Base-by-base conservation (phyloP, 2,888 invertebrate genomes). In the Saturnia pavonia region DNA sequence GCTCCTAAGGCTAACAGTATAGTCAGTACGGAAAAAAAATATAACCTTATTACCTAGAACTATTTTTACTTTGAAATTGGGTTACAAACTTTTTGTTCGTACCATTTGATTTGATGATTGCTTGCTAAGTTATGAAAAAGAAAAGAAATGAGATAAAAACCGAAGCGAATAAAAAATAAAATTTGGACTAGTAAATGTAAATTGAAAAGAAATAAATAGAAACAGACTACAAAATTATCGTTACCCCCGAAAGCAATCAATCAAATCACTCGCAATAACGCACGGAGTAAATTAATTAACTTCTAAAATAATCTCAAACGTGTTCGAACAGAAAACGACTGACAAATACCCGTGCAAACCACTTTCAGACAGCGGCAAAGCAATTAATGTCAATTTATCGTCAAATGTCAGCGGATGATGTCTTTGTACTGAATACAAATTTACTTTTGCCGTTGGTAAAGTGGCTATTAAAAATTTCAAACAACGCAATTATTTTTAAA, bases 311-410 rank as follows among this genome's bases (percentile, higher is more conserved):
- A 84, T 83, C 75, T 75, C 67, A 48, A 70, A 40, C 71, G 68
- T 54, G 54, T 51, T 51, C 54, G 51, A 70, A 67, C 54, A 66
- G 67, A 70, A 70, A 70, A 67, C 67, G 43, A 57, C 69, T 60
- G 74, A 48, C 66, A 66, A 67, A 67, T 67, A 69, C 51, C 11
- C 51, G 19, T 25, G 40, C 42, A 25, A 68, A 65, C 51, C 65
- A 48, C 63, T 48, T 65, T 42, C 65, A 51, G 68, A 68, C 68
- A 86, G 78, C 77, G 76, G 85, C 85, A 86, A 84, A 85, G 87
- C 90, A 90, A 91, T 92, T 91, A 91, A 90, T 88, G 90, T 91
- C 91, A 91, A 91, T 91, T 88, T 88, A 91, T 91, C 90, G 87
- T 86, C 89, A 86, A 85, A 82, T 89, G 90, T 91, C 91, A 89